Percentiles rank a stretch among this genome's conserved stretches.
Evolutionary conservation across 1,140 invertebrate genomes (phyloP).

Genomic region (Lucilia sericata): DNA sequence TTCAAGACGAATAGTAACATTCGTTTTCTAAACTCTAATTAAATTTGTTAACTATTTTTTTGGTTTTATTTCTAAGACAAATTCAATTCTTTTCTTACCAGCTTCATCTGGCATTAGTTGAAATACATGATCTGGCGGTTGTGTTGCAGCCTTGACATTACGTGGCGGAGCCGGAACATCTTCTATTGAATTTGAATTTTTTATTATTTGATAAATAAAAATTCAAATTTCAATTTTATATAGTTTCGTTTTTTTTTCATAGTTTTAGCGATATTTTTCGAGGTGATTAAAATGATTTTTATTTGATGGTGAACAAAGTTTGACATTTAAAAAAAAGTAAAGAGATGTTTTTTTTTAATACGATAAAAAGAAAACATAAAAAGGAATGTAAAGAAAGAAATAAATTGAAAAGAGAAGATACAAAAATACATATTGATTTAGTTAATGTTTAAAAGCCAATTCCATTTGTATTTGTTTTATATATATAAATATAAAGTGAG

Average conservation of each 20-base stretch:
- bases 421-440: conserved; percentile 49
- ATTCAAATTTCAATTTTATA: conserved; percentile 49
- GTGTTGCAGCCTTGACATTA: conserved; percentile 70
- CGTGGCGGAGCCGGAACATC: conserved; percentile 67
- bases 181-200: conserved; percentile 67
- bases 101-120: conserved; percentile 74
- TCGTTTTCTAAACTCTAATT: conserved; percentile 13
- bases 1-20: background rate
- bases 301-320: conserved; percentile 41
- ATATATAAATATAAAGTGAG: background rate
- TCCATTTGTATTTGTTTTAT: conserved; percentile 41
- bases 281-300: conserved; percentile 41
- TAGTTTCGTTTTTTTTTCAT: conserved; percentile 51
- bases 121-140: conserved; percentile 71
- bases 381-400: conserved; percentile 60
- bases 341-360: conserved; percentile 4
- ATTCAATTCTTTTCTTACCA: conserved; percentile 69
- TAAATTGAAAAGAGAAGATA: conserved; percentile 60
- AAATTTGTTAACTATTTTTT: conserved; percentile 21
- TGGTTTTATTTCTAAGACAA: conserved; percentile 32
- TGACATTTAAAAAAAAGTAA: conserved; percentile 39
- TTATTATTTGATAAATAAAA: conserved; percentile 44
- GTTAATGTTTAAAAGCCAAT: conserved; percentile 63
- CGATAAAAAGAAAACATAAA: conserved; percentile 33
- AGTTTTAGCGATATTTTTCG: conserved; percentile 29